Conservation (phyloP, 2,113 vertebrate genomes). For the Chloropsis cyanopogon region DNA sequence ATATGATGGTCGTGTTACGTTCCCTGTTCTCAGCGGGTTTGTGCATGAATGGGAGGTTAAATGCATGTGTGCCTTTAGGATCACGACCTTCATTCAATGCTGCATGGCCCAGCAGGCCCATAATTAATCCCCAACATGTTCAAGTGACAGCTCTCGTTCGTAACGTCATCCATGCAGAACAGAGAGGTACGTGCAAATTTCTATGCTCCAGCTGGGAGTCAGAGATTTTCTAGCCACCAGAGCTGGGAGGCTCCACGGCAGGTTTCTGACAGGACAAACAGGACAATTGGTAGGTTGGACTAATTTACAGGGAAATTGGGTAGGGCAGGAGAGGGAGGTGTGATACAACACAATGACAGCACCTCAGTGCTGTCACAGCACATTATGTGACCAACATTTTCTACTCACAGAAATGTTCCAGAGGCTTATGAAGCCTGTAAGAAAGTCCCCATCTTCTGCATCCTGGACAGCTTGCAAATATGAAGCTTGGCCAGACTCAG, state of each 20-base stretch:
- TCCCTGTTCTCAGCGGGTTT: not conserved
- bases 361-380: not conserved
- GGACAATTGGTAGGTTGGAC: not conserved
- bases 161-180: not conserved
- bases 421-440: not conserved
- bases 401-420: not conserved
- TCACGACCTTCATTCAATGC: not conserved
- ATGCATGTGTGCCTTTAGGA: not conserved
- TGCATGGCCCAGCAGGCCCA: not conserved
- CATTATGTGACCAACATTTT: not conserved
- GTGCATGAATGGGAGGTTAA: constrained; percentile 22
- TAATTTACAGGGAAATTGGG: not conserved
- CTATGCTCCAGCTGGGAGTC: accelerated
- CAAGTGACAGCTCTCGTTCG: not conserved
- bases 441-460: not conserved
- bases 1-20: not conserved
- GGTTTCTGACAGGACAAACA: not conserved
- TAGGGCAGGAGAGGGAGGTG: not conserved
- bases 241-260: not conserved
- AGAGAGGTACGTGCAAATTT: accelerated
- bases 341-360: not conserved
- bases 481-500: not conserved
- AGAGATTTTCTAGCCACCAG: not conserved
- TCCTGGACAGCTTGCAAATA: not conserved
- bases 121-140: not conserved